Evolutionary conservation across 2,888 invertebrate genomes (phyloP), one percentile per base, ranked within the genome.

Genomic region (Boloria euphrosyne): DNA sequence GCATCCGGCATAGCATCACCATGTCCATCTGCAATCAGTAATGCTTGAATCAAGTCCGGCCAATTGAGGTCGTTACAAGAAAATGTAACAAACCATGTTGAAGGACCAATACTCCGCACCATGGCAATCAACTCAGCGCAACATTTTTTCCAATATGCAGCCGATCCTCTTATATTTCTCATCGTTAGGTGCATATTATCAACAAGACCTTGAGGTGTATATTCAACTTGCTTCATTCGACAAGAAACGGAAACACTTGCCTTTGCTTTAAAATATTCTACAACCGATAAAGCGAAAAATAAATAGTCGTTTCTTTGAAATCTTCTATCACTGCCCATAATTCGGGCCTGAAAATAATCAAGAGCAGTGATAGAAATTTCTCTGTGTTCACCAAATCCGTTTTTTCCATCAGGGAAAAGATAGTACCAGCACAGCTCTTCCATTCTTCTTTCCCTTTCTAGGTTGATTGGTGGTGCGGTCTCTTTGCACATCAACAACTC

Each of bases 31-130:
- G 76, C 76, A 7, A 80, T 76, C 5, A 83, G 67, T 7, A 81
- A 72, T 0, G 82, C 80, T 77, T 80, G 78, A 0, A 73, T 71
- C 74, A 80, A 80, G 27, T 82, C 82, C 2, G 72, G 17, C 80
- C 80, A 82, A 66, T 77, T 76, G 5, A 77, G 38, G 44, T 79
- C 74, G 53, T 77, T 77, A 38, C 75, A 76, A 1, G 72, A 71
- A 13, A 80, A 77, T 31, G 75, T 78, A n/a, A 78, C 0, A 66
- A 80, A 81, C 76, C 75, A 81, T 1, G 78, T 73, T 0, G 80
- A 81, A 66, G 80, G 75, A 4, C 80, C 81, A n/a, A 82, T 55
- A 73, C 49, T 77, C 57, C 76, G 65, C 0, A 82, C 78, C 74
- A 76, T 78, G 0, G 82, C 78, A 27, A 59, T 31, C 7, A 31